Conservation (phyloP, 2,888 invertebrate genomes). For the Acleris laterana region DNA sequence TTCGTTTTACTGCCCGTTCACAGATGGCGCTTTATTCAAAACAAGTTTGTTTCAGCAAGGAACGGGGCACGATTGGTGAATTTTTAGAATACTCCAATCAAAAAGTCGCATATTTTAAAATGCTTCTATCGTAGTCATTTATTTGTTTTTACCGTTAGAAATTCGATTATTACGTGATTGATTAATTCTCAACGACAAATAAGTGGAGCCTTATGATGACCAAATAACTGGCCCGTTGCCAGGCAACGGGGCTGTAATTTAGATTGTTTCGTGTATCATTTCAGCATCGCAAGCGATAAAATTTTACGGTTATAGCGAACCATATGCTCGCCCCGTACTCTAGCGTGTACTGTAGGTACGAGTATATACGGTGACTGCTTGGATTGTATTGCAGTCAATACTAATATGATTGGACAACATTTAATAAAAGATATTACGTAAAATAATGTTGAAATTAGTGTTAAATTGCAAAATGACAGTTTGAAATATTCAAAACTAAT, state of each 20-base stretch:
- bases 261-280: constrained; percentile 84
- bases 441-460: background rate
- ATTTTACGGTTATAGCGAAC: constrained; percentile 79
- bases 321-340: constrained; percentile 60
- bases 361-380: constrained; percentile 15
- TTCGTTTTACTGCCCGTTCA: constrained; percentile 8
- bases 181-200: constrained; percentile 62
- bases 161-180: constrained; percentile 13
- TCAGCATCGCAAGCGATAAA: constrained; percentile 80
- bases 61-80: no score
- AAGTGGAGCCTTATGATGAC: constrained; percentile 74
- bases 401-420: constrained; percentile 9
- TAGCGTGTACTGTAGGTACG: constrained; percentile 9
- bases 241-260: constrained; percentile 73
- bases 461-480: background rate
- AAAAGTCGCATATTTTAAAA: no score
- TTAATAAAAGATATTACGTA: background rate
- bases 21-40: constrained; percentile 13
- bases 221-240: constrained; percentile 71
- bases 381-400: constrained; percentile 11
- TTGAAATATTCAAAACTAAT: background rate
- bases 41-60: background rate
- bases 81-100: no score
- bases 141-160: no score
- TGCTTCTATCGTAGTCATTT: no score